Evolutionary conservation across 2,797 vertebrate species (phyloP).

Genomic region (Lycodopsis pacificus): DNA sequence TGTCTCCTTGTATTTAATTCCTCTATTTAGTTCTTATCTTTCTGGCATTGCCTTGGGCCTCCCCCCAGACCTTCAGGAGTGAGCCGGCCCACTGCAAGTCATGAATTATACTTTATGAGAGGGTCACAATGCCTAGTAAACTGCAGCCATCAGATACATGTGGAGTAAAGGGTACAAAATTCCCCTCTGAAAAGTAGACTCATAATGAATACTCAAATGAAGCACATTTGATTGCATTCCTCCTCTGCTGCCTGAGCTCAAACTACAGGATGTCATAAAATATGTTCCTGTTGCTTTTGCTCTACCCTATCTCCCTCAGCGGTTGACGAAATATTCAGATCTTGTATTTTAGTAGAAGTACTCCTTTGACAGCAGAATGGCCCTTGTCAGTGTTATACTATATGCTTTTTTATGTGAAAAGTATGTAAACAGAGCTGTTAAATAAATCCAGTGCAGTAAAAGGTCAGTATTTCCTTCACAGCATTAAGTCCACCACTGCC

Average conservation of each 20-base stretch:
- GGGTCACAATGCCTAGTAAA: background rate
- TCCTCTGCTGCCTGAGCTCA: background rate
- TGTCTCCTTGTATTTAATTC: background rate
- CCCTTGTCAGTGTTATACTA: background rate
- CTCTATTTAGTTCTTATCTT: background rate
- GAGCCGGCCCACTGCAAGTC: background rate
- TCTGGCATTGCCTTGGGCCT: background rate
- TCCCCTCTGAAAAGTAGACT: background rate
- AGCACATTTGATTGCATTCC: background rate
- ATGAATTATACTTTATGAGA: background rate
- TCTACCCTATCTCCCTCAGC: background rate
- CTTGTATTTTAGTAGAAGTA: background rate
- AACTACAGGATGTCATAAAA: background rate
- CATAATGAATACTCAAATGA: background rate
- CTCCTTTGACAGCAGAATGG: background rate
- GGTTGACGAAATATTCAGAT: background rate
- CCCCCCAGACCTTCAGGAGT: background rate
- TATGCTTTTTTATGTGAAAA: background rate
- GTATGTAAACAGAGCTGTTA: background rate
- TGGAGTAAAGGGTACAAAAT: background rate
- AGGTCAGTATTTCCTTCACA: background rate
- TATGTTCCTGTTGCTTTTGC: background rate
- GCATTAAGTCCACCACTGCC: background rate
- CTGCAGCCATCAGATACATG: background rate
- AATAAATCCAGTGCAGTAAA: background rate